A percentile compares a stretch with the other conserved stretches of the same genome.
phyloP scores from a whole-genome alignment of 2,888 invertebrate genomes.

The Netelia melanura region DNA sequence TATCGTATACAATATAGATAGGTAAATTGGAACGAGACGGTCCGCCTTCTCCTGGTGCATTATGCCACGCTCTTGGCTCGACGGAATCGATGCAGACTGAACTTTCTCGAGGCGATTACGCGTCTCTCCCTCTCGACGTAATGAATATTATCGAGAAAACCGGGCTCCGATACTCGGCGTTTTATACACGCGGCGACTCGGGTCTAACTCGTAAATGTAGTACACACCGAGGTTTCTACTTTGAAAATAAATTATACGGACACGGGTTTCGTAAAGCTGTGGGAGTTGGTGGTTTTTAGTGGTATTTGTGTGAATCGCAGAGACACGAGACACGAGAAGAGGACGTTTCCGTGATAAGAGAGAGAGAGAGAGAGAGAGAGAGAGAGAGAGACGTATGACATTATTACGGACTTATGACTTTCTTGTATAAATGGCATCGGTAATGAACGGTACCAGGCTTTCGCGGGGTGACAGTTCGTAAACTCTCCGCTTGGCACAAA shows the following conservation, averaged over 20 bases:
- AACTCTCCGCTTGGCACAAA: slow-evolving; percentile 1
- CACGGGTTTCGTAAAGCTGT: neutral
- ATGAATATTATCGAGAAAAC: slow-evolving; percentile 62
- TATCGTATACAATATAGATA: slow-evolving; percentile 1
- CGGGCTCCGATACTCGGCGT: too few species aligned
- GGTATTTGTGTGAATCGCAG: neutral
- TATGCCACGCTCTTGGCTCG: slow-evolving; percentile 42
- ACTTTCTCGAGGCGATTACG: slow-evolving; percentile 67
- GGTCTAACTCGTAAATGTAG: slow-evolving; percentile 7
- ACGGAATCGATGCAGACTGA: slow-evolving; percentile 63
- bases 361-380: neutral
- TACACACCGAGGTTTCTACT: slow-evolving; percentile 21
- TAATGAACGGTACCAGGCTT: slow-evolving; percentile 26
- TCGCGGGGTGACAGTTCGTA: slow-evolving; percentile 6
- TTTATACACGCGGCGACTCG: neutral
- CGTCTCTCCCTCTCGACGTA: slow-evolving; percentile 60
- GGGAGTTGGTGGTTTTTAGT: neutral
- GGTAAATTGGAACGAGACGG: neutral
- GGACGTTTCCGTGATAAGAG: neutral
- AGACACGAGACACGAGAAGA: neutral
- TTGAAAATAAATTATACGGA: slow-evolving; percentile 40
- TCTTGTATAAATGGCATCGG: slow-evolving; percentile 26
- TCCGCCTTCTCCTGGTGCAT: slow-evolving; percentile 17
- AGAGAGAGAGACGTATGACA: neutral
- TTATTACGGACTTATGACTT: slow-evolving; percentile 9